Percentiles rank a stretch among this genome's conserved stretches.
Conservation (phyloP, 2,888 invertebrate species). For the Agriopis marginaria region DNA sequence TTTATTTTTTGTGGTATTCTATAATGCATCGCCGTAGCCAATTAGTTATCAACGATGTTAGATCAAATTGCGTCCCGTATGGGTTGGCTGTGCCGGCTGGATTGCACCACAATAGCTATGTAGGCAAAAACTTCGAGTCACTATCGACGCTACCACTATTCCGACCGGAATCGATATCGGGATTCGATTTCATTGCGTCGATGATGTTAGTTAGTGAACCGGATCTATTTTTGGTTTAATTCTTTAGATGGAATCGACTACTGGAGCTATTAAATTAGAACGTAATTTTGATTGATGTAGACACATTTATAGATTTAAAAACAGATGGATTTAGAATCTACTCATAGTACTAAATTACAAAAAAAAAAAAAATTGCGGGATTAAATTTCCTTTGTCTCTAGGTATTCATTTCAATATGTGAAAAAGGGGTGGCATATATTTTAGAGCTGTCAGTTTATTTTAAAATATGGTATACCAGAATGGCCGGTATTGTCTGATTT, state of each 20-base stretch:
- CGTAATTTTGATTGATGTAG: constrained; percentile 8
- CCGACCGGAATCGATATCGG: constrained; percentile 50
- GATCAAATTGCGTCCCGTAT: constrained; percentile 68
- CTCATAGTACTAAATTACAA: no score
- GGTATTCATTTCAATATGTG: no score
- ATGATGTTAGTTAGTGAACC: constrained; percentile 40
- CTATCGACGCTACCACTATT: constrained; percentile 52
- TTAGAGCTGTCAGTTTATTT: no score
- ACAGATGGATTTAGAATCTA: no score
- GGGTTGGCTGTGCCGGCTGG: constrained; percentile 51
- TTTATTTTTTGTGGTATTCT: constrained; percentile 63
- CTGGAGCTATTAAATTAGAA: background rate
- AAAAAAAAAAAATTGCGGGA: no score
- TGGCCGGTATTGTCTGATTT: no score
- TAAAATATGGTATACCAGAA: no score
- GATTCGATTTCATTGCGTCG: constrained; percentile 45
- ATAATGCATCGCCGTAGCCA: constrained; percentile 69
- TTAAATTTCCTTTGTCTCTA: no score
- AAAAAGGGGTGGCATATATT: no score
- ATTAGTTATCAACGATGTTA: constrained; percentile 71
- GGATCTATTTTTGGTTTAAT: constrained; percentile 21
- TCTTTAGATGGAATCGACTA: constrained; percentile 12
- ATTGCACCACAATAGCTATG: constrained; percentile 67
- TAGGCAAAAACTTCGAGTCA: constrained; percentile 66
- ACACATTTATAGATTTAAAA: no score